Conservation (phyloP, 1,140 invertebrate species). For the Cotesia chilonis region DNA sequence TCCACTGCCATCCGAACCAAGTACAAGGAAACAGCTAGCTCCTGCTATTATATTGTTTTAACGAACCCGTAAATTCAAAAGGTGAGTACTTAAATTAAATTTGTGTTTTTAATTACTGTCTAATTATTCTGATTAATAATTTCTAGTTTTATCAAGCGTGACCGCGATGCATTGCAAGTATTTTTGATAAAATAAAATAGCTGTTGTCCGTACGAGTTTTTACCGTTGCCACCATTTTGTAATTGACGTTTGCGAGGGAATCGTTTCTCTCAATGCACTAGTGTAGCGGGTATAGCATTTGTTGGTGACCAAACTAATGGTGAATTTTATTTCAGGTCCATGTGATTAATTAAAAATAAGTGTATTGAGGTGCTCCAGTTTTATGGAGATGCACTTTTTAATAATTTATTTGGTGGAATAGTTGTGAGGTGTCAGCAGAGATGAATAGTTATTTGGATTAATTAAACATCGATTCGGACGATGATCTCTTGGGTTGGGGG, state of each 20-base stretch:
- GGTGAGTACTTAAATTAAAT: conserved; percentile 25
- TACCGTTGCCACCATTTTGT: conserved; percentile 41
- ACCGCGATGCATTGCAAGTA: conserved; percentile 19
- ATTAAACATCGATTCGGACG: conserved; percentile 18
- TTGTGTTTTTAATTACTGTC: not conserved
- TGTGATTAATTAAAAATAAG: too few relatives aligned
- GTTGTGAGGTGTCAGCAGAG: not conserved
- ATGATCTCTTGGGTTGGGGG: conserved; percentile 14
- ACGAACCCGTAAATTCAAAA: conserved; percentile 24
- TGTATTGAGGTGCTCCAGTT: too few relatives aligned
- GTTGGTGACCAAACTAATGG: not conserved
- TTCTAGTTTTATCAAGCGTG: not conserved
- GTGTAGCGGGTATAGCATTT: conserved; percentile 3
- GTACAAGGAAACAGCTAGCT: conserved; percentile 37
- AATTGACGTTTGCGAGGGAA: conserved; percentile 45
- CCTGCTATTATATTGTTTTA: conserved; percentile 33
- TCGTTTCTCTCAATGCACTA: conserved; percentile 1
- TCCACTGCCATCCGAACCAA: conserved; percentile 41
- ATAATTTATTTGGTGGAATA: not conserved
- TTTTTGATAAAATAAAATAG: conserved; percentile 34
- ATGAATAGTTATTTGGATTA: not conserved
- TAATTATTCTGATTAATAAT: not conserved
- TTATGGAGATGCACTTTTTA: not conserved
- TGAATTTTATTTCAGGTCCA: not conserved
- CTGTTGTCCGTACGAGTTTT: conserved; percentile 28